These are phyloP conservation scores for Penaeus vannamei DNA, from an alignment of 1,140 invertebrate genomes.

Conservation along the genomic window DNA sequence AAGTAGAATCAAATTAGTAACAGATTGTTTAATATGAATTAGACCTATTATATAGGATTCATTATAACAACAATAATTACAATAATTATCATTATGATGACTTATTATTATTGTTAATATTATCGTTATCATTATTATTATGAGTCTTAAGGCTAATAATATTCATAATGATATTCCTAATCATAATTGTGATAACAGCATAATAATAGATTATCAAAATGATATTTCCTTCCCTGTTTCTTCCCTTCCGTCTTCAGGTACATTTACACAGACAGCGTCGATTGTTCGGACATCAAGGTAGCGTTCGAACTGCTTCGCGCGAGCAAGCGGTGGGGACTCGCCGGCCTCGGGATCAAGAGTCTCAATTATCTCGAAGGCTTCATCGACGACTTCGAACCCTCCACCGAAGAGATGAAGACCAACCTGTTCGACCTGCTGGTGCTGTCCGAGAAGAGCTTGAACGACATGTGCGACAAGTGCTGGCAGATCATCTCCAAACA, in stretches of 20 bases:
- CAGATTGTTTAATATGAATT: not conserved
- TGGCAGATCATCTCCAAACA: constrained; percentile 56
- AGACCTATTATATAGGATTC: too few species aligned
- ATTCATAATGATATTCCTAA: too few species aligned
- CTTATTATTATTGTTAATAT: constrained; percentile 6
- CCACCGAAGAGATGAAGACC: constrained; percentile 49
- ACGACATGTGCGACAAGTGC: constrained; percentile 58
- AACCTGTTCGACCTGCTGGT: constrained; percentile 67
- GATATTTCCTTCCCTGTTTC: not conserved
- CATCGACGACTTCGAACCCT: constrained; percentile 62
- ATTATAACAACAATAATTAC: too few species aligned
- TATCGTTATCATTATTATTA: constrained; percentile 7
- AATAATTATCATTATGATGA: too few species aligned
- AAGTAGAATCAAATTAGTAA: too few species aligned
- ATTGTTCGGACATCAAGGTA: constrained; percentile 57
- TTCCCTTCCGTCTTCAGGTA: constrained; percentile 51
- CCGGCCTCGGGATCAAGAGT: constrained; percentile 61
- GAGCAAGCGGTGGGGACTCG: constrained; percentile 63
- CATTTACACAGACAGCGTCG: constrained; percentile 67
- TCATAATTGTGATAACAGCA: not conserved
- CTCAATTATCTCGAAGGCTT: constrained; percentile 64
- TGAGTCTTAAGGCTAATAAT: not conserved
- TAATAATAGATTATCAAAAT: not conserved
- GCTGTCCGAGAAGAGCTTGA: constrained; percentile 55
- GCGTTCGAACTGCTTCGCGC: constrained; percentile 63